Conservation (phyloP, 2,113 vertebrate species). For the Scartelaos histophorus region DNA sequence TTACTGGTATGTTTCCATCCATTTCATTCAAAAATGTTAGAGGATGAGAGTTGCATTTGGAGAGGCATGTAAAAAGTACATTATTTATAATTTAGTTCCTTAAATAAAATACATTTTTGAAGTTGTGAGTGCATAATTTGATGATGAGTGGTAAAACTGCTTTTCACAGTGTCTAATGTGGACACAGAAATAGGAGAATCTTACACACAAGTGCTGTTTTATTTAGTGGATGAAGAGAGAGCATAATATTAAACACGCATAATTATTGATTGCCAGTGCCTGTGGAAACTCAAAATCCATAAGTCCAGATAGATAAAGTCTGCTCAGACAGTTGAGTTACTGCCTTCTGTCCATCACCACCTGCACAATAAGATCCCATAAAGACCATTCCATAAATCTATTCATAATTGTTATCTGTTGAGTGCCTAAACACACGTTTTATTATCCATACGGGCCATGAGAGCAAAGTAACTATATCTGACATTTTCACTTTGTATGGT, state of each 20-base stretch:
- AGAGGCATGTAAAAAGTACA: neutral
- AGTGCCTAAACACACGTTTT: slow-evolving; percentile 25
- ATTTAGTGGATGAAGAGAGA: slow-evolving; percentile 12
- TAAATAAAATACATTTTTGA: neutral
- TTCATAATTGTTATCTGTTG: neutral
- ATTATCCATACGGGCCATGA: slow-evolving; percentile 13
- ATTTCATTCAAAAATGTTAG: neutral
- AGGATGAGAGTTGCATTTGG: neutral
- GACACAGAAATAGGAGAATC: neutral
- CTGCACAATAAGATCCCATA: slow-evolving; percentile 3
- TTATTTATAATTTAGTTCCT: neutral
- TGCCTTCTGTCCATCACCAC: slow-evolving; percentile 26
- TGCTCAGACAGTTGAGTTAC: slow-evolving; percentile 10
- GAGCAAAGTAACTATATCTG: slow-evolving; percentile 26
- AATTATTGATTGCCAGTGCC: slow-evolving; percentile 26
- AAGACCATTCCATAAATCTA: neutral
- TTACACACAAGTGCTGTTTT: slow-evolving; percentile 21
- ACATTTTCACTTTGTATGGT: slow-evolving; percentile 51
- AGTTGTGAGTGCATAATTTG: neutral
- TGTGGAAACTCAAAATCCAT: slow-evolving; percentile 4
- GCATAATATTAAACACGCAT: slow-evolving; percentile 20
- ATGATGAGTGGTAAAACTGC: neutral
- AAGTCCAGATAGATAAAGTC: neutral
- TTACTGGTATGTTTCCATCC: neutral
- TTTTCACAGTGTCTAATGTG: neutral